Evolutionary conservation across 2,113 vertebrate species (phyloP).

Genomic region (Coptodon rendalli): DNA sequence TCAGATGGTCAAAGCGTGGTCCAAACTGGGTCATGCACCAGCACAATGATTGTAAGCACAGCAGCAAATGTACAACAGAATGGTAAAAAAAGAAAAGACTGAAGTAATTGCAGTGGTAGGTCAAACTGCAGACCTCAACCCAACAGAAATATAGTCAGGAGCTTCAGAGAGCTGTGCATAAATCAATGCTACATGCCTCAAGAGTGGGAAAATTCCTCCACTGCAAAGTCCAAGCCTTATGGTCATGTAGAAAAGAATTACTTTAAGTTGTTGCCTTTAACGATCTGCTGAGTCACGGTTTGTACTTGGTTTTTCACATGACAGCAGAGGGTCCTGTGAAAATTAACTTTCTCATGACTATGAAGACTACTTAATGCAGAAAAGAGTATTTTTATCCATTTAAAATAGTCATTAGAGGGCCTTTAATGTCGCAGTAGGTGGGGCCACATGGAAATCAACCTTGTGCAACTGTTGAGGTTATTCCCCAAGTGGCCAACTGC

Average conservation of each 20-base stretch:
- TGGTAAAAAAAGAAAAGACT: fast-evolving
- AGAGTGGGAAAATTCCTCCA: neutral
- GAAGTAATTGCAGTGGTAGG: neutral
- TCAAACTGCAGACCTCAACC: neutral
- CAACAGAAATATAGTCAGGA: neutral
- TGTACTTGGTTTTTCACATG: neutral
- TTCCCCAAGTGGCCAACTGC: neutral
- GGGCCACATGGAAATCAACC: neutral
- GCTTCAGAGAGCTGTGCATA: neutral
- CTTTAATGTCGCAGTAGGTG: fast-evolving
- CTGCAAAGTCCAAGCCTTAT: fast-evolving
- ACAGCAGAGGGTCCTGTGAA: neutral
- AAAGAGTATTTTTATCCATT: fast-evolving
- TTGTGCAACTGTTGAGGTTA: neutral
- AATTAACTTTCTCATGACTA: fast-evolving
- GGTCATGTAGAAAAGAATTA: neutral
- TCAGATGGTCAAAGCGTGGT: neutral
- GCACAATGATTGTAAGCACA: neutral
- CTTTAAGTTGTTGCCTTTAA: fast-evolving
- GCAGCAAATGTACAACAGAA: neutral
- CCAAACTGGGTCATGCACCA: neutral
- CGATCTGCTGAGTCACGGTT: fast-evolving
- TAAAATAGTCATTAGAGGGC: neutral
- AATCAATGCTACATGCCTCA: neutral
- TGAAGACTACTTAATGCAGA: fast-evolving